These are phyloP conservation scores for Amblyjoppa proteus DNA, from an alignment of 2,888 invertebrate genomes.

Conservation along the genomic window DNA sequence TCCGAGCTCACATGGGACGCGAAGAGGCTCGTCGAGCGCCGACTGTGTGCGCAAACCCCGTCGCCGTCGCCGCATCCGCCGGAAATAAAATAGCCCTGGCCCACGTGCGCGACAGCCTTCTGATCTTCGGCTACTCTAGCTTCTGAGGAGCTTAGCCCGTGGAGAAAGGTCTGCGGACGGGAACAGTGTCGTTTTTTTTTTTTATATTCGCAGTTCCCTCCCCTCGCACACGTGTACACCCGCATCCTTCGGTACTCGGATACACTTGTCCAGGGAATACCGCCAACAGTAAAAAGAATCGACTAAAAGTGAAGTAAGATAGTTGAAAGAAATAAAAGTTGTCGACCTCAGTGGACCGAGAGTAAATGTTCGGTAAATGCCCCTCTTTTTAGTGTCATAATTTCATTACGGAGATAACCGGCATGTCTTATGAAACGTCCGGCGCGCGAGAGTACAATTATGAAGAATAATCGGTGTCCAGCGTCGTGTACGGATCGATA, in stretches of 20 bases:
- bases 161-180: not conserved
- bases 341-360: too few relatives aligned
- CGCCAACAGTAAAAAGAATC: slow-evolving; percentile 1
- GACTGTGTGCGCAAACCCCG: slow-evolving; percentile 15
- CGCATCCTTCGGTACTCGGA: slow-evolving; percentile 46
- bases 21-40: slow-evolving; percentile 4
- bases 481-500: slow-evolving; percentile 26
- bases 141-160: slow-evolving; percentile 42
- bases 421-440: not conserved
- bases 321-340: too few relatives aligned
- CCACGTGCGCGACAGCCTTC: slow-evolving; percentile 64
- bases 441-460: not conserved
- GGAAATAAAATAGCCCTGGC: slow-evolving; percentile 73
- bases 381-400: too few relatives aligned
- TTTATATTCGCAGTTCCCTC: slow-evolving; percentile 28
- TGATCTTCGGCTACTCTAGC: slow-evolving; percentile 8
- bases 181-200: not conserved
- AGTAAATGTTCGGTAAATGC: too few relatives aligned
- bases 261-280: not conserved
- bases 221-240: slow-evolving; percentile 59
- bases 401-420: too few relatives aligned
- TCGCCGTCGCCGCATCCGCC: slow-evolving; percentile 72
- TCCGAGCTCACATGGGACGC: slow-evolving; percentile 25
- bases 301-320: too few relatives aligned
- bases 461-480: not conserved